Conservation (phyloP, 2,797 vertebrate species). For the Poeciliopsis gracilis region DNA sequence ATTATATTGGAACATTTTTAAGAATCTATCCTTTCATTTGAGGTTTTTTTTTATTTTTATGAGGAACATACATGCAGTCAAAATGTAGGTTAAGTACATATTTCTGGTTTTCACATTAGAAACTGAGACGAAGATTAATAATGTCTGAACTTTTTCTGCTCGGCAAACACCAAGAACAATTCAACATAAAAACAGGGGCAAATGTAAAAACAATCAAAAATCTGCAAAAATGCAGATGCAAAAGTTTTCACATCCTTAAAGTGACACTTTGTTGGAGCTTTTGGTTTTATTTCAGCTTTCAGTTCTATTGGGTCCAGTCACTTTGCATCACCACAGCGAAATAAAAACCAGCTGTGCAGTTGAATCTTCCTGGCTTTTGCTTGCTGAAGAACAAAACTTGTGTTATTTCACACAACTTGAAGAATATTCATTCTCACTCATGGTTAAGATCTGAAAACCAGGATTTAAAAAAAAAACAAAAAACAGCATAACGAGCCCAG, state of each 20-base stretch:
- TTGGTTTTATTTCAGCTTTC: not conserved
- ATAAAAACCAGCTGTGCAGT: not conserved
- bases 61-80: not conserved
- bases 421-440: not conserved
- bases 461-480: not conserved
- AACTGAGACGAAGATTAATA: not conserved
- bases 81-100: not conserved
- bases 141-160: not conserved
- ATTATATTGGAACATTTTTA: not conserved
- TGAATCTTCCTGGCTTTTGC: not conserved
- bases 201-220: not conserved
- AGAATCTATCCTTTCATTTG: not conserved
- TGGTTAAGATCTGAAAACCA: not conserved
- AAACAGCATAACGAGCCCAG: slow-evolving; percentile 70
- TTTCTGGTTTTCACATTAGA: not conserved
- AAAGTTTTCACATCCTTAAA: not conserved
- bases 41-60: not conserved
- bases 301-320: not conserved
- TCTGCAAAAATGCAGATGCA: not conserved
- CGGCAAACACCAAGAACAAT: not conserved
- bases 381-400: slow-evolving; percentile 68
- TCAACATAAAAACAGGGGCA: not conserved
- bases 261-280: not conserved
- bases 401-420: not conserved
- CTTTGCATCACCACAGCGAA: not conserved